Evolutionary conservation across 2,888 invertebrate genomes (phyloP), one percentile per base, ranked within the genome.

Genomic region (Mythimna vitellina): DNA sequence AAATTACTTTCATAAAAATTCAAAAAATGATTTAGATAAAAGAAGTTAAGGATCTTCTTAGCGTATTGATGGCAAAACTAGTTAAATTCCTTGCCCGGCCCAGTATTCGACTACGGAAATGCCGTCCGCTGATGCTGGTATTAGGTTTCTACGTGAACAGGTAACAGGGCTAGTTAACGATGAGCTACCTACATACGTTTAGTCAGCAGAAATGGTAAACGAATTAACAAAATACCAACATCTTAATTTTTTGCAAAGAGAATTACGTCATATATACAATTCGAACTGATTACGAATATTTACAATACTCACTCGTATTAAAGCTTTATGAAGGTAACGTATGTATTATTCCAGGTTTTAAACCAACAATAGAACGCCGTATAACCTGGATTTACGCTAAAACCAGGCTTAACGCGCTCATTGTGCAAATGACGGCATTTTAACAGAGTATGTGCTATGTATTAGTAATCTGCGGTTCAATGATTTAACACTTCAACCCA

Each of bases 361-460:
- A 51, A 63, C 25, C 20, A 49, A 22, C 29, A 51, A 14, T 12
- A 46, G n/a, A 60, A 53, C 22, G 53, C n/a, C 49, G 42, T 49
- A 22, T 54, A 46, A 25, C 17, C 46, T n/a, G 53, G 46, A 56
- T 65, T 57, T 46, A 67, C 46, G 9, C 17, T 65, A 12, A 46
- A 14, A 68, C 64, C 38, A 54, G 61, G 35, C 54, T 63, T 65
- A 35, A 56, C 35, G 17, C 17, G 17, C 35, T 20, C 35, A 64
- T 74, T 73, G 38, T 65, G 22, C 60, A 32, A 65, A 68, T 51
- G 38, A 9, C 32, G 53, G 53, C 72, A 68, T 58, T 46, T 46
- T 68, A 56, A 22, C 54, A 57, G 32, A 65, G 65, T 49, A 29
- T n/a, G 61, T 49, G n/a, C 51, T 56, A 60, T 67, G 54, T 42